Base-by-base conservation (phyloP, 2,797 vertebrate species). In the Calcarius lapponicus region DNA sequence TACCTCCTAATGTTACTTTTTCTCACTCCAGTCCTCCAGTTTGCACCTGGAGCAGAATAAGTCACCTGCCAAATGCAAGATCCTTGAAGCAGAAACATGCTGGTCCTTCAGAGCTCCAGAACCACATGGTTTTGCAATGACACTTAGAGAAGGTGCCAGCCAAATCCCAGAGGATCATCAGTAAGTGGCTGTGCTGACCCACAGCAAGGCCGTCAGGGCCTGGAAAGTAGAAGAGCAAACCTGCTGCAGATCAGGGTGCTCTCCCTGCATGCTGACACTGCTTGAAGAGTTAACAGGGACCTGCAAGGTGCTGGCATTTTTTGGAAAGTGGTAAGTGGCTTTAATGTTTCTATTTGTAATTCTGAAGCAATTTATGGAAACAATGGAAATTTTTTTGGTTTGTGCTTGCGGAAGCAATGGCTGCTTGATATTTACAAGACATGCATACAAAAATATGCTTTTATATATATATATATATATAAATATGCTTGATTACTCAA, bases 31-130 rank as follows among this genome's bases (percentile, higher is more conserved):
- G 10, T 34, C 57, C 34, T 72, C 28, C 70, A 36, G 14, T 43
- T 57, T 62, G 51, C 17, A 60, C n/a, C 42, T 17, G 40, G 24
- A 79, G 34, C 32, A 36, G 58, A 72, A 19, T 28, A 57, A 66
- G 51, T 95, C 92, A 98, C 98, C 98, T 99, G 98, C 96, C 98
- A 99, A 97, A 98, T 98, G 98, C 98, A 98, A 9, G 98, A 97
- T 43, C 98, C 98, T 93, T 98, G 98, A 47, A 98, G 97, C 90
- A 99, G 97, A 93, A 98, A 87, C 4, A 91, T 26, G 64, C 96
- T 97, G 28, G 95, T 96, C 54, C 97, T 91, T 24, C 98, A 90
- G 51, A 98, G 93, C 92, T 98, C 98, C 90, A 98, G 86, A 73
- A 98, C 57, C 3, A 96, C 47, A 65, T 96, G 88, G 90, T 99